These are phyloP conservation scores for Leptothorax acervorum DNA, from an alignment of 2,888 invertebrate species.

Conservation along the genomic window DNA sequence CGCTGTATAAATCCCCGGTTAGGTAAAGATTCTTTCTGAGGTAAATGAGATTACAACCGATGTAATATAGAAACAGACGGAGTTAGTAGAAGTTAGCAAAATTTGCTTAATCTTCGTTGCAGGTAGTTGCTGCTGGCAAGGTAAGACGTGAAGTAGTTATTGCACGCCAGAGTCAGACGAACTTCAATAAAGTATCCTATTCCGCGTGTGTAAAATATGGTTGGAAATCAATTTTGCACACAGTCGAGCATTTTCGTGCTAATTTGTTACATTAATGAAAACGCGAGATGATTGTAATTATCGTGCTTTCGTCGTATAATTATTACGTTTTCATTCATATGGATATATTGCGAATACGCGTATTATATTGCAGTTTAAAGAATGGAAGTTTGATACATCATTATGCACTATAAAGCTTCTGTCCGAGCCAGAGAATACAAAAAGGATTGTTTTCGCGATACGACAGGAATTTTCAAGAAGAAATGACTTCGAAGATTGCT, in stretches of 20 bases:
- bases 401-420: not conserved
- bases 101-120: conserved; percentile 32
- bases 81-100: conserved; percentile 33
- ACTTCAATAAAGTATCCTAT: not conserved
- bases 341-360: too few relatives aligned
- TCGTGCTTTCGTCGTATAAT: not conserved
- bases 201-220: not conserved
- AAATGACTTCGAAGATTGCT: conserved; percentile 14
- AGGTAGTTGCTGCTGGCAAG: conserved; percentile 8
- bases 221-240: not conserved
- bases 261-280: not conserved
- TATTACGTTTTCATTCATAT: not conserved
- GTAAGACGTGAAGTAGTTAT: conserved; percentile 24
- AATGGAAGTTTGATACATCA: not conserved
- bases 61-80: conserved; percentile 1
- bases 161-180: not conserved
- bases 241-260: not conserved
- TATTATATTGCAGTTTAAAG: not conserved
- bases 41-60: conserved; percentile 2
- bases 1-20: not conserved
- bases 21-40: not conserved
- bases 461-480: conserved; percentile 5
- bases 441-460: not conserved
- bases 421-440: not conserved
- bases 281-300: not conserved